Evolutionary conservation across 2,888 invertebrate genomes (phyloP).

Genomic region (Myathropa florea): DNA sequence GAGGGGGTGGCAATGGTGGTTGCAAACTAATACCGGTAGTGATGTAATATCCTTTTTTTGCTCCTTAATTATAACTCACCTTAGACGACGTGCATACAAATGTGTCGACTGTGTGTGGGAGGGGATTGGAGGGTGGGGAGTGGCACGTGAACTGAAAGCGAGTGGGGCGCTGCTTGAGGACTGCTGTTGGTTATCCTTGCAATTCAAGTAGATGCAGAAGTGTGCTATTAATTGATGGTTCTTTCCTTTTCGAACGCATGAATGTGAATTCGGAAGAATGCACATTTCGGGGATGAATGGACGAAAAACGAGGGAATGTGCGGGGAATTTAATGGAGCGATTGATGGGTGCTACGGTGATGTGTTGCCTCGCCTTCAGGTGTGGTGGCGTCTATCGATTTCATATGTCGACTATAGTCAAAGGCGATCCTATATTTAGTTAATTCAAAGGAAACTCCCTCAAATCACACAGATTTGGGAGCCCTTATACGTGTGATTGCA

Average conservation of each 20-base stretch:
- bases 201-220: constrained; percentile 7
- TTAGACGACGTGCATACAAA: constrained; percentile 4
- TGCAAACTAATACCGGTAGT: constrained; percentile 55
- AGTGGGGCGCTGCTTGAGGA: too few relatives aligned
- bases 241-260: not conserved
- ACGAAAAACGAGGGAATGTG: not conserved
- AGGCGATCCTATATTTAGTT: too few relatives aligned
- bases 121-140: not conserved
- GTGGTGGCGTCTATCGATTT: not conserved
- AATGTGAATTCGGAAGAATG: not conserved
- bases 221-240: constrained; percentile 31
- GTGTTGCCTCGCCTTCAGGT: not conserved
- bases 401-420: too few relatives aligned
- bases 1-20: constrained; percentile 30
- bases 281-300: not conserved
- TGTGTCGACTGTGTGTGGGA: not conserved
- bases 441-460: too few relatives aligned
- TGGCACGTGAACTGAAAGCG: too few relatives aligned
- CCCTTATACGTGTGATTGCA: too few relatives aligned
- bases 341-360: not conserved
- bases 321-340: not conserved
- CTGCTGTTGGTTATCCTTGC: not conserved
- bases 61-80: constrained; percentile 50
- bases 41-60: constrained; percentile 45
- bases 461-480: too few relatives aligned